Evolutionary conservation across 2,888 invertebrate genomes (phyloP).

Genomic region (Alcis repandata): DNA sequence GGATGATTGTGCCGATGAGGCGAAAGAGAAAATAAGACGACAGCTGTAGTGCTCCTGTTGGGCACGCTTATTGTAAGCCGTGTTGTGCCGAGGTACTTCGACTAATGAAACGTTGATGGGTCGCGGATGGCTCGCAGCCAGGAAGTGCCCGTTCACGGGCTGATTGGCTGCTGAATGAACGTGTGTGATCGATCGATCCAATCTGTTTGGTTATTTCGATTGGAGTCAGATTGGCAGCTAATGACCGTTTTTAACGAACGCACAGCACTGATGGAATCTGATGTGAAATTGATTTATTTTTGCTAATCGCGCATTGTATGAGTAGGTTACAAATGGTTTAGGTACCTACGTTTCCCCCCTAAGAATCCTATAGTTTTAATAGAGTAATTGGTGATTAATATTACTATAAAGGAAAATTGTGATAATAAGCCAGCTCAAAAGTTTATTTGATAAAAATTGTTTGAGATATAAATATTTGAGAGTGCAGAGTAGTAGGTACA

Average conservation of each 20-base stretch:
- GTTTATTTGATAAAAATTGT: too few relatives aligned
- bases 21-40: background rate
- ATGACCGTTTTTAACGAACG: background rate
- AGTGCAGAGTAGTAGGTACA: too few relatives aligned
- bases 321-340: too few relatives aligned
- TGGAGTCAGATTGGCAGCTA: background rate
- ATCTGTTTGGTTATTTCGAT: slow-evolving; percentile 19
- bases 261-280: background rate
- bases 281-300: background rate
- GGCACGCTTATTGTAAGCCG: background rate
- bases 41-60: background rate
- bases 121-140: background rate
- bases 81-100: background rate
- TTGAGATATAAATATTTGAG: too few relatives aligned
- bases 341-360: too few relatives aligned
- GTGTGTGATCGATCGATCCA: slow-evolving; percentile 10
- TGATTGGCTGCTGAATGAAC: slow-evolving; percentile 14
- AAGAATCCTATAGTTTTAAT: too few relatives aligned
- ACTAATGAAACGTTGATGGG: slow-evolving; percentile 16
- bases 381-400: too few relatives aligned
- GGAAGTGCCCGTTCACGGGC: slow-evolving; percentile 8
- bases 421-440: too few relatives aligned
- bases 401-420: too few relatives aligned
- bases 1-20: background rate
- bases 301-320: too few relatives aligned